A percentile compares a stretch with the other conserved stretches of the same genome.
phyloP scores from a whole-genome alignment of 2,797 vertebrate genomes.

The Falco peregrinus region DNA sequence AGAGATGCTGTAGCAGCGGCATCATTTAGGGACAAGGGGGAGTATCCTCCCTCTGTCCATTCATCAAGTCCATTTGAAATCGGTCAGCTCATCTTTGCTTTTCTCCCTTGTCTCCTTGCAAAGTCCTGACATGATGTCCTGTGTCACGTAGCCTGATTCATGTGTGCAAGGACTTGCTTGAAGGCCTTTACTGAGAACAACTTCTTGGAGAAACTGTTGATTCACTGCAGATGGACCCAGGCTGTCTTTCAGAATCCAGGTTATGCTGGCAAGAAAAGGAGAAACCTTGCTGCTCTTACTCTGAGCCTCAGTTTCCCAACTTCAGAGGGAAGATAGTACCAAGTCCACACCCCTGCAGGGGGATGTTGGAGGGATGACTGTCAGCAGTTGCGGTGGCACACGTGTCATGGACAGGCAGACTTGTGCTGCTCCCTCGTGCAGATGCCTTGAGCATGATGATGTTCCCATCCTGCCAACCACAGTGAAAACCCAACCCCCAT shows the following conservation, averaged over 20 bases:
- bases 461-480: not conserved
- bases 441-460: not conserved
- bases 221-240: not conserved
- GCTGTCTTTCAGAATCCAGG: not conserved
- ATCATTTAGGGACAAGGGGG: not conserved
- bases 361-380: not conserved
- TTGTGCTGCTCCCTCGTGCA: not conserved
- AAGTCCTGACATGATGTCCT: not conserved
- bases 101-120: not conserved
- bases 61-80: not conserved
- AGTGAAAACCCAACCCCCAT: not conserved
- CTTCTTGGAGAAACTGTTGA: not conserved
- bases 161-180: not conserved
- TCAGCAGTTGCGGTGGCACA: not conserved
- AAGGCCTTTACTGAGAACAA: not conserved
- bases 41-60: not conserved
- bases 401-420: not conserved
- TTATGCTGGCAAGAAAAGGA: not conserved
- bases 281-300: not conserved
- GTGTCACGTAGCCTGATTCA: not conserved
- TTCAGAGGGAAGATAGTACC: not conserved
- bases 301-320: not conserved
- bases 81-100: not conserved
- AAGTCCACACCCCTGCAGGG: accelerated
- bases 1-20: accelerated